A percentile compares a stretch with the other conserved stretches of the same genome.
Evolutionary conservation across 2,113 vertebrate genomes (phyloP).

Genomic region (Silurus asotus): DNA sequence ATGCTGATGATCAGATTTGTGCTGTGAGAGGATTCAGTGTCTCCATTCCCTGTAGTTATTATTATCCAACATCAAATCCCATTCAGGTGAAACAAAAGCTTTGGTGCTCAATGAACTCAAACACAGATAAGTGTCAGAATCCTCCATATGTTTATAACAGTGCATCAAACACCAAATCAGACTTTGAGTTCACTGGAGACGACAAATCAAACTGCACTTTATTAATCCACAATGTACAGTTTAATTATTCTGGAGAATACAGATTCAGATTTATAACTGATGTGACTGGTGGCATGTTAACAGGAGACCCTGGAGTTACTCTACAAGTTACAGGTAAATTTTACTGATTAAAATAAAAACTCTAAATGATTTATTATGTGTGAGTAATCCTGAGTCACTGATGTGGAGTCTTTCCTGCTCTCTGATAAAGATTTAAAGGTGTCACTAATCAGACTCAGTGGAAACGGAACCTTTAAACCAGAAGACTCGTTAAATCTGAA

Average conservation of each 20-base stretch:
- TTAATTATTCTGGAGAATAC: conserved; percentile 30
- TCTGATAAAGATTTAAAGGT: conserved; percentile 25
- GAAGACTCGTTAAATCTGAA: no score
- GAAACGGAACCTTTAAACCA: neutral
- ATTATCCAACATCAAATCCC: neutral
- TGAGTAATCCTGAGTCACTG: neutral
- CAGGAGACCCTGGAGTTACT: neutral
- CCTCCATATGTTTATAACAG: no score
- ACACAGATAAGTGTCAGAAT: fast-evolving
- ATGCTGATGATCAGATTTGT: conserved; percentile 15
- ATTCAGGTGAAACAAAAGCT: neutral
- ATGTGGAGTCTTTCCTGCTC: neutral
- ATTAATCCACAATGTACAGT: neutral
- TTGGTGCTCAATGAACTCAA: conserved; percentile 37
- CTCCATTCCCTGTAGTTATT: conserved; percentile 39
- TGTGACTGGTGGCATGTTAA: fast-evolving
- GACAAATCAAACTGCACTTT: no score
- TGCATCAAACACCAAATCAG: no score
- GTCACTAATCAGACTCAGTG: neutral
- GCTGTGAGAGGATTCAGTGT: conserved; percentile 45
- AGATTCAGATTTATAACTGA: conserved; percentile 39
- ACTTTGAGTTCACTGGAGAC: no score
- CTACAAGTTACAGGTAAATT: conserved; percentile 37
- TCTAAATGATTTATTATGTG: no score
- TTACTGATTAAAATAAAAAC: neutral